A percentile compares a stretch with the other conserved stretches of the same genome.
phyloP scores from a whole-genome alignment of 2,888 invertebrate species.

The Panorpa germanica region DNA sequence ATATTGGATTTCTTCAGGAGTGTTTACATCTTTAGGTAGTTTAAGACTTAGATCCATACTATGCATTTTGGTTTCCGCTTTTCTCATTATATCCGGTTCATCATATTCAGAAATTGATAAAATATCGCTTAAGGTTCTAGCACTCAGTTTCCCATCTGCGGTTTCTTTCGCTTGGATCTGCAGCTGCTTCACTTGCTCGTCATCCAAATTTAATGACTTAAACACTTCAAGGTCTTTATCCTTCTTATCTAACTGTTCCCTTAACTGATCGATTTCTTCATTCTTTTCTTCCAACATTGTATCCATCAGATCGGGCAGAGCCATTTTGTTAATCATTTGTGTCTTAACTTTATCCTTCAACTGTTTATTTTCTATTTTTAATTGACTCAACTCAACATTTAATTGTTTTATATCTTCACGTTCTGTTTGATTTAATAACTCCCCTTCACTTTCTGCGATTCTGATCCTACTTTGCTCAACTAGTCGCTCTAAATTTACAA shows the following conservation, averaged over 20 bases:
- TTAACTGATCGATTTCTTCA: slow-evolving; percentile 42
- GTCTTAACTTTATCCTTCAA: slow-evolving; percentile 26
- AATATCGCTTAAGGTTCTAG: slow-evolving; percentile 50
- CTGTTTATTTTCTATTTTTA: slow-evolving; percentile 23
- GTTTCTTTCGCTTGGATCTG: slow-evolving; percentile 24
- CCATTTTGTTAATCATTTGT: slow-evolving; percentile 25
- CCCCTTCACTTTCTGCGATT: slow-evolving; percentile 34
- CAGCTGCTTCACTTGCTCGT: slow-evolving; percentile 28
- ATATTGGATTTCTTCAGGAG: too few relatives aligned
- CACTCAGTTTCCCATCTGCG: slow-evolving; percentile 38
- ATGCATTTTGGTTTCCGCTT: slow-evolving; percentile 22
- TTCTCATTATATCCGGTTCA: slow-evolving; percentile 39
- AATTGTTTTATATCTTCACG: slow-evolving; percentile 27
- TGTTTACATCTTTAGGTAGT: too few relatives aligned
- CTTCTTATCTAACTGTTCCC: slow-evolving; percentile 32
- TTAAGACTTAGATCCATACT: too few relatives aligned
- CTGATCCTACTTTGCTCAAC: slow-evolving; percentile 37
- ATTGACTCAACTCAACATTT: slow-evolving; percentile 28
- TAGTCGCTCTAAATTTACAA: slow-evolving; percentile 35
- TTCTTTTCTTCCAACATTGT: slow-evolving; percentile 48
- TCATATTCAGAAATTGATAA: slow-evolving; percentile 55
- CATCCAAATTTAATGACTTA: slow-evolving; percentile 36
- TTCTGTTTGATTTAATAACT: slow-evolving; percentile 25
- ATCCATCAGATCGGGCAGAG: slow-evolving; percentile 36
- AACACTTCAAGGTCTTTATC: slow-evolving; percentile 30